Base-by-base conservation (phyloP, 2,888 invertebrate species). In the Diaperis boleti region DNA sequence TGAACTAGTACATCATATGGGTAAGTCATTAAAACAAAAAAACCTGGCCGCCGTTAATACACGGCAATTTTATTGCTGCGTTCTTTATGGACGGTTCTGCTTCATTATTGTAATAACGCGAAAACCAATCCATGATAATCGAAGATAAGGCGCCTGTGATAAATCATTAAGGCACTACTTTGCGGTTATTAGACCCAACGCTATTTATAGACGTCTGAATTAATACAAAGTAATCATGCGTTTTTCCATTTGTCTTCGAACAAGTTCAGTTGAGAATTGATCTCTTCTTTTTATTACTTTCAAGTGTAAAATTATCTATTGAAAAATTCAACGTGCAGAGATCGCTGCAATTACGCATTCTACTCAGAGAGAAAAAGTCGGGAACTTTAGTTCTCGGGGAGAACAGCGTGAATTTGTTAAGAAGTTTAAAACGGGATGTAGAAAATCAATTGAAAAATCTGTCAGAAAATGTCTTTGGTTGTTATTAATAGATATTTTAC, bases 71-170 rank as follows among this genome's bases (percentile, higher is more conserved):
- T 33, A 20, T 54, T 26, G 41, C 14, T 11, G n/a, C 8, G 18
- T 56, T 56, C 56, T 45, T 44, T 56, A 56, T 42, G 55, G 11
- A 29, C 31, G 33, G 18, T 14, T 44, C 44, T 45, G 44, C 45
- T 44, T 56, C 44, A 56, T 56, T 56, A 45, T 56, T 33, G n/a
- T 56, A 56, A 56, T 56, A 33, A 45, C 44, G 45, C 22, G 45
- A 45, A 56, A 56, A 54, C 29, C 54, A 31, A 41, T 54, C 41
- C 42, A 15, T 42, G 42, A 31, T 54, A 54, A 54, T 54, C 54
- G 54, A 54, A 41, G 41, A 41, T 54, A 52, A 52, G 52, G 20
- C 39, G 20, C 13, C 15, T 41, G 42, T 41, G 54, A 54, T 54
- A 18, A 54, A 54, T 54, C 42, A 54, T 54, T 41, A 54, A 42